Evolutionary conservation across 2,797 vertebrate species (phyloP), one percentile per base, ranked within the genome.

Genomic region (Cryptoblepharus egeriae): DNA sequence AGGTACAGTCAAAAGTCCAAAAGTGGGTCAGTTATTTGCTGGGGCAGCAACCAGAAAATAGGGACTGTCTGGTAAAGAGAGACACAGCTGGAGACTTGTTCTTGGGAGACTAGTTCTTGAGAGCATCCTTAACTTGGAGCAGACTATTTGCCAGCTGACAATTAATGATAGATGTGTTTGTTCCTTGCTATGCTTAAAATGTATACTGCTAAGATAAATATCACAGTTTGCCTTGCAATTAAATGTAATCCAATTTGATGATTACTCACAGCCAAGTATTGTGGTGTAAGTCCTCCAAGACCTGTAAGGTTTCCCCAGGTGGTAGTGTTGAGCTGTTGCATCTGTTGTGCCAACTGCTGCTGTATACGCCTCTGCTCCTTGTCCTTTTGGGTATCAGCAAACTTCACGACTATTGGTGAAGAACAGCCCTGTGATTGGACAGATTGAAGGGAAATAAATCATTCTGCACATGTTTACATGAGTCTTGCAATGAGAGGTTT

Each of bases 271-370:
- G 99, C 98, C 96, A 99, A 96, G 93, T 99, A 99, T 91, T 99
- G 99, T 64, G 99, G 99, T 90, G 98, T 97, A 83, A 99, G 97
- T 93, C 97, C 97, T 83, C 98, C 97, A 92, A 99, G 96, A 79
- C 98, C 98, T 9, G 98, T 97, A 93, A 99, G 96, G 95, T 99
- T 99, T 89, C 99, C 99, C 99, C 99, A 99, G 93, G 98, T 98
- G 97, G 98, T 98, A 95, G 97, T 99, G 96, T 99, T 99, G 92
- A 99, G 97, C 96, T 99, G 99, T 92, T 99, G 99, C 96, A 99
- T 99, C 96, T 99, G 98, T 94, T 99, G 98, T 58, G 99, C 98
- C 84, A 99, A 93, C 94, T 99, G 99, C 96, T 99, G 99, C 92
- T 99, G 99, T 94, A 99, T 97, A 90, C 99, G 98, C 52, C 98